Evolutionary conservation across 2,113 vertebrate species (phyloP), one percentile per base, ranked within the genome.

Genomic region (Chionomys nivalis): DNA sequence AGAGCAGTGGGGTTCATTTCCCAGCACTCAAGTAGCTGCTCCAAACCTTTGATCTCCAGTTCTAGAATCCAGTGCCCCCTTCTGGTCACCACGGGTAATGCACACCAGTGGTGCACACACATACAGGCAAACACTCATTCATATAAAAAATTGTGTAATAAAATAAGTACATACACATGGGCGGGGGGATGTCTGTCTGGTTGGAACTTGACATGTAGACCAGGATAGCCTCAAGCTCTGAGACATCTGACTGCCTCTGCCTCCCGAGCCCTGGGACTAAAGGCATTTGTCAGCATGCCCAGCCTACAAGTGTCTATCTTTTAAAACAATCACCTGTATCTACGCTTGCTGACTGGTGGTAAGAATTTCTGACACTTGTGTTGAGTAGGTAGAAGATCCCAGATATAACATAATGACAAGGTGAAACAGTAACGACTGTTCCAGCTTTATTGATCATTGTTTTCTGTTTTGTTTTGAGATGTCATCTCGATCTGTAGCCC

Each of bases 311-410:
- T 44, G 81, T 55, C 72, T 89, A 44, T 72, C 5, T 76, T 90
- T 52, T 58, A 93, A 94, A 94, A 28, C 86, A 89, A 93, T 66
- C 63, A 42, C 44, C 77, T 26, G 61, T 75, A 90, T 95, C 78
- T 96, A 6, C 19, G 76, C 44, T 61, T 90, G 31, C 16, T 23
- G 83, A 36, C 3, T 66, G 63, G 39, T 66, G 63, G 33, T 52
- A 90, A 91, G 79, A 90, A 92, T 36, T 85, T 85, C 58, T 75
- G 0, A 42, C 10, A 81, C 44, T 96, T 92, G 28, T 92, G 78
- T 92, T 75, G 55, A 93, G 55, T 73, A 42, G 55, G 68, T 14
- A 44, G 63, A 63, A 82, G 21, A 10, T 55, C 13, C 26, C 9
- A 9, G 83, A 70, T 7, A 58, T 36, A 85, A 70, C 21, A 78